Evolutionary conservation across 2,797 vertebrate genomes (phyloP).

Genomic region (Sitta carolinensis): DNA sequence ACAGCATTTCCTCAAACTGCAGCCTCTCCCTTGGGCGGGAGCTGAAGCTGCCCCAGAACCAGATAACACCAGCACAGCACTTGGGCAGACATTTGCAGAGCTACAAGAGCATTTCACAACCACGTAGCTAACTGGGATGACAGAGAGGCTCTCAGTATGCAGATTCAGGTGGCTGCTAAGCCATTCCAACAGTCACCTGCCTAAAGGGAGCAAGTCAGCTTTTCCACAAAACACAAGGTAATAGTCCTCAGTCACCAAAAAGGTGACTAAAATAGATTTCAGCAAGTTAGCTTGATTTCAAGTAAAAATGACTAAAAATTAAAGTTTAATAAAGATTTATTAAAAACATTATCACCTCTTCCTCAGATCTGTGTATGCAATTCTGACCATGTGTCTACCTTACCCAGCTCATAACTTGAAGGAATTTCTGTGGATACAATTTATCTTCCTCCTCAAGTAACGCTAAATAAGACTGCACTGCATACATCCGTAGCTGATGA

Average conservation of each 20-base stretch:
- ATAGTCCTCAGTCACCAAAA: background rate
- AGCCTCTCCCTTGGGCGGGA: background rate
- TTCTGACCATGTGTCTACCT: conserved; percentile 56
- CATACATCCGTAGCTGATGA: conserved; percentile 84
- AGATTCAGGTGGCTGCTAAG: background rate
- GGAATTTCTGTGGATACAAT: conserved; percentile 87
- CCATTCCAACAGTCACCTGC: background rate
- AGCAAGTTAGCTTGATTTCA: background rate
- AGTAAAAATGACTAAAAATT: background rate
- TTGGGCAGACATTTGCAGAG: background rate
- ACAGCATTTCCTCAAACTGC: background rate
- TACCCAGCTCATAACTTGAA: conserved; percentile 99
- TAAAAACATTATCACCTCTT: background rate
- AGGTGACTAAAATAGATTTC: background rate
- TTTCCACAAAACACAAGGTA: background rate
- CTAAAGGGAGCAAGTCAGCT: background rate
- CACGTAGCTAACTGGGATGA: background rate
- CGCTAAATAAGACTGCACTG: conserved; percentile 88
- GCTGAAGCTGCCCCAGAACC: background rate
- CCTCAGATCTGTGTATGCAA: background rate
- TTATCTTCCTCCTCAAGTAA: conserved; percentile 80
- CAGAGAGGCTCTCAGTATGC: background rate
- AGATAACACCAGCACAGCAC: background rate
- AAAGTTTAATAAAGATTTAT: background rate
- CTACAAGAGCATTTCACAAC: background rate